phyloP scores from a whole-genome alignment of 2,797 vertebrate genomes.

The Stomatorhinus walkeri region DNA sequence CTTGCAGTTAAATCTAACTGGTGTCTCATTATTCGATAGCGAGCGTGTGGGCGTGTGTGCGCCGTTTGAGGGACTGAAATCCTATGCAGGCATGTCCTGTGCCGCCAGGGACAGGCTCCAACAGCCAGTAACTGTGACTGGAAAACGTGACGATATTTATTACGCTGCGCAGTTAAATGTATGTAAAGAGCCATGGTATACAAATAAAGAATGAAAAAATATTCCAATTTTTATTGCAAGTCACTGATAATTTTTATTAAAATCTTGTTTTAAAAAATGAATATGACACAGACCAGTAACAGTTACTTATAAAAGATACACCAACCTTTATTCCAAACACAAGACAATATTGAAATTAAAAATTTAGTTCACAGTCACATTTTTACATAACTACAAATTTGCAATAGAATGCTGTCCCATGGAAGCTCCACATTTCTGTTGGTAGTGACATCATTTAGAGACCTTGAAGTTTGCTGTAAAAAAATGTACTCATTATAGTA shows the following conservation, averaged over 20 bases:
- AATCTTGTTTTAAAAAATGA: background rate
- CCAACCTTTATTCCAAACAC: background rate
- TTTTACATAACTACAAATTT: conserved; percentile 14
- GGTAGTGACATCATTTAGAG: conserved; percentile 40
- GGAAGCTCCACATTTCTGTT: background rate
- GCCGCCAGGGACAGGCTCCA: background rate
- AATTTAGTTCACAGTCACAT: background rate
- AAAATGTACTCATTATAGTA: background rate
- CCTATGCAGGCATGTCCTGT: background rate
- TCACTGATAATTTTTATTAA: background rate
- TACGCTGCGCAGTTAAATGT: background rate
- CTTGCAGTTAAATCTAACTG: background rate
- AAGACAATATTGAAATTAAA: background rate
- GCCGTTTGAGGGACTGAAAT: background rate
- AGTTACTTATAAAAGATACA: background rate
- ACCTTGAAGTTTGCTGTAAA: conserved; percentile 64
- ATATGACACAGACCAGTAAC: background rate
- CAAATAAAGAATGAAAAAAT: background rate
- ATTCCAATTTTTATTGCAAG: background rate
- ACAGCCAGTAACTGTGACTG: background rate
- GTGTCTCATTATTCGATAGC: background rate
- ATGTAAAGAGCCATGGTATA: background rate
- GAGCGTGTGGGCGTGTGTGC: background rate
- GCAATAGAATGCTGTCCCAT: background rate
- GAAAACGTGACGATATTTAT: background rate